These are phyloP conservation scores for Ctenomys sociabilis DNA, from an alignment of 2,113 vertebrate genomes.

Conservation along the genomic window DNA sequence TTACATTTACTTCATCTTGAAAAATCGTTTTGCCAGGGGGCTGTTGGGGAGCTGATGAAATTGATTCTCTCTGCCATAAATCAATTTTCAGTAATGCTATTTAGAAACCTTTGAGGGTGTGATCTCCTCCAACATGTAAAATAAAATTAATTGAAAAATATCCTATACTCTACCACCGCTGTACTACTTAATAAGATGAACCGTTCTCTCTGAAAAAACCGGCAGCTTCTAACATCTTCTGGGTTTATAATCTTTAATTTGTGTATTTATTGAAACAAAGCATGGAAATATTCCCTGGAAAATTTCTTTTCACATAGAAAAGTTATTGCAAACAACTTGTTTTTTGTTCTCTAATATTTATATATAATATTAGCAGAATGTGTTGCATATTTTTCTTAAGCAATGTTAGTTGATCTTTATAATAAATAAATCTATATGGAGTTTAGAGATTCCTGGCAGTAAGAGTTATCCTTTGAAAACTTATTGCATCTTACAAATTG, in stretches of 20 bases:
- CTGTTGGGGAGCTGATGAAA: constrained; percentile 49
- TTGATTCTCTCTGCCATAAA: constrained; percentile 69
- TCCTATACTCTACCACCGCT: not conserved
- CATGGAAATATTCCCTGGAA: constrained; percentile 54
- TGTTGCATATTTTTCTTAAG: constrained; percentile 47
- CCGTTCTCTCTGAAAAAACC: constrained; percentile 23
- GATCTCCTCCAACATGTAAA: constrained; percentile 21
- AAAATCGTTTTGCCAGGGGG: constrained; percentile 52
- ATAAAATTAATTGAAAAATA: constrained; percentile 75
- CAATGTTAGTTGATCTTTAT: constrained; percentile 33
- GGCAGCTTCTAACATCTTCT: not conserved
- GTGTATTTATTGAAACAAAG: constrained; percentile 57
- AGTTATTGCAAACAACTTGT: constrained; percentile 29
- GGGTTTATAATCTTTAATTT: constrained; percentile 44
- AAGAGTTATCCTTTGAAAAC: constrained; percentile 31
- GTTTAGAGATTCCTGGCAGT: not conserved
- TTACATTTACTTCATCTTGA: constrained; percentile 67
- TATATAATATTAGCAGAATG: constrained; percentile 56
- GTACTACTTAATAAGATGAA: constrained; percentile 48
- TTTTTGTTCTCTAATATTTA: constrained; percentile 44
- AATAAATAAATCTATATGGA: constrained; percentile 54
- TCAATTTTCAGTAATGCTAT: constrained; percentile 60
- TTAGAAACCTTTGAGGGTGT: constrained; percentile 52
- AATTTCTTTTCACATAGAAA: constrained; percentile 58
- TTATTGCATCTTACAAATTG: constrained; percentile 28